Base-by-base conservation (phyloP, 2,113 vertebrate species). In the Ariopsis seemanni region DNA sequence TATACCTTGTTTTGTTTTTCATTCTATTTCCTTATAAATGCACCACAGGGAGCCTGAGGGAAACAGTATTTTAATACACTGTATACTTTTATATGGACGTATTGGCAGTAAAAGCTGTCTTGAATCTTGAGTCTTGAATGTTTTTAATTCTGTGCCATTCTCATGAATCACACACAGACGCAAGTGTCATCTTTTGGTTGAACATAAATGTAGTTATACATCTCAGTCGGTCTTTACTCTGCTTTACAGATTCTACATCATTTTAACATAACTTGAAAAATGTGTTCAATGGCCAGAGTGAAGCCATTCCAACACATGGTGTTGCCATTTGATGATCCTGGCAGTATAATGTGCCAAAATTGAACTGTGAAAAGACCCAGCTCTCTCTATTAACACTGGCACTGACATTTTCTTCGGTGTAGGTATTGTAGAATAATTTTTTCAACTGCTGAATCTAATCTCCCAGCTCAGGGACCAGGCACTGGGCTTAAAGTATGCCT, bases 371-470 rank as follows among this genome's bases (percentile, higher is more conserved):
- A 84, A 72, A 57, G 82, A 11, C 25, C 17, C 53, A 5, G 18
- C 55, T 85, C 34, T 85, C 67, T 69, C 65, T 72, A 60, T 65
- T 71, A 53, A 30, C 63, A 52, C 72, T 42, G 71, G 30, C 87
- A 42, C 83, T 85, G 60, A 77, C 75, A 82, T 81, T 88, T 86
- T 86, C 77, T 88, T 42, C 74, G 52, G 50, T 27, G 63, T 57
- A 42, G 30, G 30, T 57, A 82, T 75, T 88, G 71, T 69, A 67
- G 17, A 82, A 34, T 62, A 71, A 79, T 82, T 86, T 58, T 83
- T 83, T 71, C 80, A 85, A 81, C 78, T 81, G 65, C 50, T 77
- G 42, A 86, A 83, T 67, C 84, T 80, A 88, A 86, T 88, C 89
- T 84, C 75, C 84, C 71, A 74, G 85, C 60, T 69, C 72, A 81